These are phyloP conservation scores for Drosophila robusta DNA, from an alignment of 2,888 invertebrate species.

Conservation along the genomic window DNA sequence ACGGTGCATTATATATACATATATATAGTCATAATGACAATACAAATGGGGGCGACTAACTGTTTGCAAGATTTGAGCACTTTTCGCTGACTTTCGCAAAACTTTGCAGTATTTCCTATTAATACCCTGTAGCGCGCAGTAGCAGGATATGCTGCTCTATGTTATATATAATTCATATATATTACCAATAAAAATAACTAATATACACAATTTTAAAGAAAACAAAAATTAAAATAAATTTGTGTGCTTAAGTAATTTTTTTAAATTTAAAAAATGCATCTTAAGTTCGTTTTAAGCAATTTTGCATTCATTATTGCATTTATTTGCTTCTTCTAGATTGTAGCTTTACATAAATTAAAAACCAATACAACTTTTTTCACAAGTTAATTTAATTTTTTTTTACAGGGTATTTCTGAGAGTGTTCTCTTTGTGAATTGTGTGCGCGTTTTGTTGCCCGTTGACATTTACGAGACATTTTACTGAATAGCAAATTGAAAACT, in stretches of 20 bases:
- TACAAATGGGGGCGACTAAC: slow-evolving; percentile 25
- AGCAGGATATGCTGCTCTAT: neutral
- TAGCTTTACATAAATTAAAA: neutral
- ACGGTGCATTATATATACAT: slow-evolving; percentile 32
- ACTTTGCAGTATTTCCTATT: slow-evolving; percentile 21
- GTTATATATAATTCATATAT: neutral
- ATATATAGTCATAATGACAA: slow-evolving; percentile 46
- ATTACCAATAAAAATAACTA: no score
- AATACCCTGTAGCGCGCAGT: neutral
- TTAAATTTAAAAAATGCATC: no score
- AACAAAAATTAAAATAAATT: no score
- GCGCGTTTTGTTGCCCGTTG: slow-evolving; percentile 48
- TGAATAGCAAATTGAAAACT: slow-evolving; percentile 59
- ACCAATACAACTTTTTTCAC: neutral
- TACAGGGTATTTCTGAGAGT: slow-evolving; percentile 24
- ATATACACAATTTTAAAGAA: no score
- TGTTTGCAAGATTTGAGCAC: slow-evolving; percentile 37
- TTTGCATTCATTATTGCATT: no score
- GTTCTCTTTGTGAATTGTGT: neutral
- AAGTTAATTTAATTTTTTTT: neutral
- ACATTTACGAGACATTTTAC: slow-evolving; percentile 62
- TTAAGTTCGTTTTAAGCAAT: no score
- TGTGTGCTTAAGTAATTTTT: no score
- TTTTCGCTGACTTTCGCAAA: slow-evolving; percentile 48
- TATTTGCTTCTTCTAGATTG: no score